phyloP scores from a whole-genome alignment of 2,113 vertebrate genomes.

The Plestiodon gilberti region DNA sequence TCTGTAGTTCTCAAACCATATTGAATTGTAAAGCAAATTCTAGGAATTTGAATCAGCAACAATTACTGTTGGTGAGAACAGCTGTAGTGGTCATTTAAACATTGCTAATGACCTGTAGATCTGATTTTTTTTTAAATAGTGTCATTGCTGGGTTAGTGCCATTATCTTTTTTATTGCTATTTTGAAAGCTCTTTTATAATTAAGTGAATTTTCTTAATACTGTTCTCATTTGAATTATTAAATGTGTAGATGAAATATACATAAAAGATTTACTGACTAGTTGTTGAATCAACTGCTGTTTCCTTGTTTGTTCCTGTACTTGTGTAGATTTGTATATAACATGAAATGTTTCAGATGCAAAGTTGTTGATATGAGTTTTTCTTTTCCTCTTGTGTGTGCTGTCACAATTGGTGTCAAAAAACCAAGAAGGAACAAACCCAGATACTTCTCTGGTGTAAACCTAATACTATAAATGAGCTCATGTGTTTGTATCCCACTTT shows the following conservation, averaged over 20 bases:
- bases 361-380: neutral
- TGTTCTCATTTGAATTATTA: slow-evolving; percentile 65
- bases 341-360: neutral
- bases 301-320: slow-evolving; percentile 9
- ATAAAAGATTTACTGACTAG: accelerated
- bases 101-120: slow-evolving; percentile 65
- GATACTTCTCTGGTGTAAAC: neutral
- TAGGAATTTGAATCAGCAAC: slow-evolving; percentile 62
- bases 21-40: slow-evolving; percentile 47
- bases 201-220: slow-evolving; percentile 70
- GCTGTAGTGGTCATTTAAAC: slow-evolving; percentile 32
- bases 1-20: slow-evolving; percentile 51
- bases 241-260: neutral
- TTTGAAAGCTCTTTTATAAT: slow-evolving; percentile 77
- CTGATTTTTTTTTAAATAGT: slow-evolving; percentile 55
- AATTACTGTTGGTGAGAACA: slow-evolving; percentile 57
- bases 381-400: neutral
- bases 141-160: slow-evolving; percentile 75
- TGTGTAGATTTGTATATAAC: slow-evolving; percentile 41
- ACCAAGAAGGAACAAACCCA: neutral
- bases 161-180: slow-evolving; percentile 73
- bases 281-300: slow-evolving; percentile 6
- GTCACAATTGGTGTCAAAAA: neutral
- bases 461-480: neutral
- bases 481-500: neutral